These are phyloP conservation scores for Lerista edwardsae DNA, from an alignment of 2,797 vertebrate genomes.

Conservation along the genomic window DNA sequence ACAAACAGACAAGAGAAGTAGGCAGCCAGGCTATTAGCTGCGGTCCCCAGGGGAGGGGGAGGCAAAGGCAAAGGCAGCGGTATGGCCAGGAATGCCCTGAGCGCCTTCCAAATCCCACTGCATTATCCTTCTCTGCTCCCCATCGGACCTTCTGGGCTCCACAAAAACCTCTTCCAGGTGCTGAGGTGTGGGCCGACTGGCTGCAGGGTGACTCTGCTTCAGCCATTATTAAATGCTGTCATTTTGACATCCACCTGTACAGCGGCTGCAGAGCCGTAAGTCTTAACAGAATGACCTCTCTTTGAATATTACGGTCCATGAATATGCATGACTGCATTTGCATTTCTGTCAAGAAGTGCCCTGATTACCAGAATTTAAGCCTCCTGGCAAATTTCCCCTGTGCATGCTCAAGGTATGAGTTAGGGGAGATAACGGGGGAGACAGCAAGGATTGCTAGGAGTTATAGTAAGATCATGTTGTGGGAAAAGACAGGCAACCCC, in stretches of 20 bases:
- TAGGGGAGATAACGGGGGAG: neutral
- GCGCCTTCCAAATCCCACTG: constrained; percentile 64
- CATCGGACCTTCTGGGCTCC: constrained; percentile 52
- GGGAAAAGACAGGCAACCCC: no score
- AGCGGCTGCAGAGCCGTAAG: neutral
- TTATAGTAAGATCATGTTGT: neutral
- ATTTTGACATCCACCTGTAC: neutral
- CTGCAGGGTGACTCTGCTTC: neutral
- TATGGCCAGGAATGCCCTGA: constrained; percentile 66
- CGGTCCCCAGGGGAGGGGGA: constrained; percentile 49
- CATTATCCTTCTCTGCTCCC: constrained; percentile 55
- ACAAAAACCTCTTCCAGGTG: constrained; percentile 19
- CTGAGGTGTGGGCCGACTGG: neutral
- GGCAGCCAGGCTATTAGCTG: constrained; percentile 69
- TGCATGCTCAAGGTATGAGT: neutral
- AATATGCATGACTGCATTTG: neutral
- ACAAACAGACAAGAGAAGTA: constrained; percentile 59
- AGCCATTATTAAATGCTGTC: neutral
- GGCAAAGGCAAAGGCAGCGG: constrained; percentile 37
- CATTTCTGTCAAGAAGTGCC: accelerated
- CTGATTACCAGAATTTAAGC: constrained; percentile 19
- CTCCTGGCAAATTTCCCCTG: neutral
- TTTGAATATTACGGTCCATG: neutral
- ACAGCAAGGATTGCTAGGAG: neutral
- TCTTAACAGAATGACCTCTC: neutral